These are phyloP conservation scores for Smittia sp. DNA, from an alignment of 2,888 invertebrate species.

Conservation along the genomic window DNA sequence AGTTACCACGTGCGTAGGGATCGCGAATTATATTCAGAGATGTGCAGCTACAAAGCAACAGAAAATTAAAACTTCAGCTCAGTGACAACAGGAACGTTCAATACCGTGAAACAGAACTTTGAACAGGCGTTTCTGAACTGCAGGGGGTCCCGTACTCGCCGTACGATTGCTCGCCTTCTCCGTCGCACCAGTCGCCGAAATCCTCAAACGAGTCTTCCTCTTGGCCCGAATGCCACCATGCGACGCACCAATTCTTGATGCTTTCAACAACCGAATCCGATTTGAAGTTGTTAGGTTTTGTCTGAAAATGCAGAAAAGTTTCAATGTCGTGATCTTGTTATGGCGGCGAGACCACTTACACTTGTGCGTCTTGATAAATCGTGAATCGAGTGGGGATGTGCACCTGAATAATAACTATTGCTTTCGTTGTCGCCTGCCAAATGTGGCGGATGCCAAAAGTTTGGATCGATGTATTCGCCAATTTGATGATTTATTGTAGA, in stretches of 20 bases:
- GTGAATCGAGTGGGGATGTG: conserved; percentile 34
- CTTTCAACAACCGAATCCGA: conserved; percentile 45
- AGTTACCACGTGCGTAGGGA: conserved; percentile 59
- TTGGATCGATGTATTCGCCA: conserved; percentile 38
- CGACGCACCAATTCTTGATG: conserved; percentile 76
- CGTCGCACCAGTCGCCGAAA: conserved; percentile 59
- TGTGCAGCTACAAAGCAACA: conserved; percentile 66
- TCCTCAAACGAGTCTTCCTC: conserved; percentile 82
- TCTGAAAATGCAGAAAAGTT: conserved; percentile 14
- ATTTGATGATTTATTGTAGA: conserved; percentile 41
- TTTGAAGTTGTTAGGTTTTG: conserved; percentile 22
- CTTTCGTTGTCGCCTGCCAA: conserved; percentile 34
- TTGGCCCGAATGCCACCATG: conserved; percentile 87
- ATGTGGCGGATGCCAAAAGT: conserved; percentile 40
- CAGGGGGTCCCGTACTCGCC: conserved; percentile 68
- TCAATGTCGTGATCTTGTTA: conserved; percentile 13
- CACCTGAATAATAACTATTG: conserved; percentile 40
- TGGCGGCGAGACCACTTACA: conserved; percentile 48
- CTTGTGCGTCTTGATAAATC: conserved; percentile 49
- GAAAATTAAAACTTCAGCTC: conserved; percentile 38
- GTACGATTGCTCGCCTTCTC: conserved; percentile 71
- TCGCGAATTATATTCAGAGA: conserved; percentile 80
- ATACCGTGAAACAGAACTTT: conserved; percentile 78
- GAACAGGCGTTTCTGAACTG: conserved; percentile 76
- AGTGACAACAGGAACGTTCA: conserved; percentile 44